Evolutionary conservation across 2,888 invertebrate species (phyloP).

Genomic region (Mesopsocus fuscifrons): DNA sequence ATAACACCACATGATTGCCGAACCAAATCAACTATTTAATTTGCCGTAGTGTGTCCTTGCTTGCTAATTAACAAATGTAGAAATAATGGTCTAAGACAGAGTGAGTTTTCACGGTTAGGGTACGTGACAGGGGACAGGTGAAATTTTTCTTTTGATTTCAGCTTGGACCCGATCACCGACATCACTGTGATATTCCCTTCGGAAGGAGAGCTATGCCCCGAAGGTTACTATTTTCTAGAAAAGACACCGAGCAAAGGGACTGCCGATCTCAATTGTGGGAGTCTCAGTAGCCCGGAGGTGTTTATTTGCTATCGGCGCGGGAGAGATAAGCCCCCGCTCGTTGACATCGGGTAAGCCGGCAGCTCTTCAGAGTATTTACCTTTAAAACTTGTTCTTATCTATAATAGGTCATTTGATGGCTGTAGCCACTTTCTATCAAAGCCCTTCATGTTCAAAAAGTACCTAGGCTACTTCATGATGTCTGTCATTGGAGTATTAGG

Average conservation of each 20-base stretch:
- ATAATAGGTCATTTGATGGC: neutral
- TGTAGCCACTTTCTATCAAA: conserved; percentile 9
- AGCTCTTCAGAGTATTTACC: conserved; percentile 8
- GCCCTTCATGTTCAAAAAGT: too few relatives aligned
- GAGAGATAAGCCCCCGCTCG: conserved; percentile 85
- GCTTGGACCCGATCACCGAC: conserved; percentile 86
- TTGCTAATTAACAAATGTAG: too few relatives aligned
- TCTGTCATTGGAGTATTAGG: too few relatives aligned
- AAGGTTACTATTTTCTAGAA: conserved; percentile 52
- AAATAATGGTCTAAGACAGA: too few relatives aligned
- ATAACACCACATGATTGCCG: neutral
- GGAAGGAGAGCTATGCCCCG: conserved; percentile 67
- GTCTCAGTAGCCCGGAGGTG: conserved; percentile 80
- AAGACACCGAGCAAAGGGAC: conserved; percentile 63
- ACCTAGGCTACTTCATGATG: too few relatives aligned
- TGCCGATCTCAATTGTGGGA: conserved; percentile 95
- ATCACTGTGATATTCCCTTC: conserved; percentile 81
- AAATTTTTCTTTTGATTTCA: too few relatives aligned
- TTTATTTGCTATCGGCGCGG: conserved; percentile 84
- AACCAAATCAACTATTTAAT: neutral
- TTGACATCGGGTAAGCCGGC: conserved; percentile 73
- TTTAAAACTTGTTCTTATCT: conserved; percentile 7
- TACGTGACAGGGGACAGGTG: too few relatives aligned
- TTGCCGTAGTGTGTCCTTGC: too few relatives aligned
- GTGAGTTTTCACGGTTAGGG: too few relatives aligned